Evolutionary conservation across 1,140 invertebrate species (phyloP), one percentile per base, ranked within the genome.

Genomic region (Papilio xuthus): DNA sequence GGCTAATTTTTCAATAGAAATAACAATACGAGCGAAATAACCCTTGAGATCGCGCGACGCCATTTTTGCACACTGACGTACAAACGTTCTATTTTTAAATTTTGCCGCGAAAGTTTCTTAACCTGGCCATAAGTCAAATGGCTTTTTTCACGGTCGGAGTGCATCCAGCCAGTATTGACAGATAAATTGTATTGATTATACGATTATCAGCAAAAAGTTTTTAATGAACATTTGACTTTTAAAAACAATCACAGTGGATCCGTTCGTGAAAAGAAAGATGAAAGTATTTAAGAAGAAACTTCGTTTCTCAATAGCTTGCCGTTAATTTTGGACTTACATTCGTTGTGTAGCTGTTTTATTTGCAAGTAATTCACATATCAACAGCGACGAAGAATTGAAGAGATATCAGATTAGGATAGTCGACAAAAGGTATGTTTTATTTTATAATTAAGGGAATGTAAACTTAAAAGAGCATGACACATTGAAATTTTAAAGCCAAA

Each of bases 251-350:
- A 91, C 86, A 83, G 92, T 93, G 92, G 92, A 92, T 92, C 90
- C 92, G 67, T 91, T 92, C 81, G 89, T 92, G 81, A 92, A 90
- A 80, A 92, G 89, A 89, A 93, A 92, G 81, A 93, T 93, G 91
- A 93, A 92, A 93, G 85, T 92, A 82, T 93, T 93, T 71, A 93
- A 93, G 83, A 93, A 93, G 85, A 93, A 93, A 77, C 81, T 93
- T 15, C 90, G 92, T 87, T 93, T 93, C 81, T 93, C 92, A 56
- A 93, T 93, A 93, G 85, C 82, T 78, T 85, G 82, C 23, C 82
- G 84, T 79, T 86, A 82, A 79, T 81, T 84, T 76, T 88, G 81
- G 83, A 78, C 77, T 82, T 67, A 78, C 63, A 47, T 53, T 60
- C 78, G 67, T 76, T 82, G 79, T 81, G 80, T 83, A 78, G 44